Percentiles rank a stretch among this genome's conserved stretches.
These are phyloP conservation scores for Porites evermanni DNA, from an alignment of 92 coral and sea anemone genomes.

Conservation along the genomic window DNA sequence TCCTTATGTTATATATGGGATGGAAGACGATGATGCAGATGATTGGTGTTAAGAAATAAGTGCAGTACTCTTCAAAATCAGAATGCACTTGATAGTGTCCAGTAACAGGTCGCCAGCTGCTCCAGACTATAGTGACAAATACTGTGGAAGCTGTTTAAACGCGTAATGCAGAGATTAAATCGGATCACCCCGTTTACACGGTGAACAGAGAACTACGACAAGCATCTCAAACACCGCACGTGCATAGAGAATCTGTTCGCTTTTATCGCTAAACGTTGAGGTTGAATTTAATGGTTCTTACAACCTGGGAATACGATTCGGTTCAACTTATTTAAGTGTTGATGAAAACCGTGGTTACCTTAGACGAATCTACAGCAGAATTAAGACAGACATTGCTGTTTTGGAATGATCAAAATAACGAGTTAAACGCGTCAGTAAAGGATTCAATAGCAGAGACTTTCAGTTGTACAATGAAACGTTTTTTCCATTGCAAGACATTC, in stretches of 20 bases:
- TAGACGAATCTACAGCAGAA: not conserved
- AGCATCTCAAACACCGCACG: not conserved
- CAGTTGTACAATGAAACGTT: not conserved
- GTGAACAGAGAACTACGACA: not conserved
- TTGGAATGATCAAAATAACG: not conserved
- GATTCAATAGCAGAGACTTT: not conserved
- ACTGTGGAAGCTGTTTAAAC: constrained; percentile 3
- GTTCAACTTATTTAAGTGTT: not conserved
- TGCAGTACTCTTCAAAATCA: not conserved
- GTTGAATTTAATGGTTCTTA: not conserved
- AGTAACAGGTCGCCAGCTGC: not conserved
- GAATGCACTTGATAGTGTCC: not conserved
- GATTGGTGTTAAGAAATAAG: constrained; percentile 87
- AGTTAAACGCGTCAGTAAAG: not conserved
- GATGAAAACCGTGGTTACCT: not conserved
- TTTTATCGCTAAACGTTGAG: not conserved
- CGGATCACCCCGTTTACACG: constrained; percentile 4
- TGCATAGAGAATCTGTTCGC: not conserved
- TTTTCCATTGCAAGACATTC: not conserved
- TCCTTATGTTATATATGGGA: constrained; percentile 91
- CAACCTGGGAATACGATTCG: not conserved
- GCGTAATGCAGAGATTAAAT: not conserved
- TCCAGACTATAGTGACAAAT: not conserved
- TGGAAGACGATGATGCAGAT: constrained; percentile 94
- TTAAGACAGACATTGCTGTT: not conserved